Percentiles rank a stretch among this genome's conserved stretches.
phyloP scores from a whole-genome alignment of 2,888 invertebrate genomes.

The Scelioninae gen. 1 region DNA sequence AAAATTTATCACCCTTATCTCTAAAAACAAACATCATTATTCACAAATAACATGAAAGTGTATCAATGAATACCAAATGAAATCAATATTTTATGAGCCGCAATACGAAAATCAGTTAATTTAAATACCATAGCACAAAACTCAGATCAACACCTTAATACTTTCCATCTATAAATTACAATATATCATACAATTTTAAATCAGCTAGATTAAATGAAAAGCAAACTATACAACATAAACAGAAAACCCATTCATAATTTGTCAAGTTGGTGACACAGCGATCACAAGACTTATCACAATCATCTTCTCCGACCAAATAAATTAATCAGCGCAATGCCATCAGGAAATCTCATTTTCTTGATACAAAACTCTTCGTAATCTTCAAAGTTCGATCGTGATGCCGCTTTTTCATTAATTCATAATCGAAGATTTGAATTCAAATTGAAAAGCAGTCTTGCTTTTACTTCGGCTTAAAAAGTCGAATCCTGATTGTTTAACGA shows the following conservation, averaged over 20 bases:
- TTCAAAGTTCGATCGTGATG: no score
- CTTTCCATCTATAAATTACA: slow-evolving; percentile 19
- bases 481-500: slow-evolving; percentile 45
- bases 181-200: slow-evolving; percentile 9
- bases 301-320: slow-evolving; percentile 5
- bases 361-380: not conserved
- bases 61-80: not conserved
- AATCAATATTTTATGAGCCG: not conserved
- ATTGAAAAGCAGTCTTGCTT: slow-evolving; percentile 6
- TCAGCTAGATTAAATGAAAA: not conserved
- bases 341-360: slow-evolving; percentile 23
- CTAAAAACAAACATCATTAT: not conserved
- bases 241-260: slow-evolving; percentile 13
- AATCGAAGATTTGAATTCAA: slow-evolving; percentile 15
- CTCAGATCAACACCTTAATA: slow-evolving; percentile 19
- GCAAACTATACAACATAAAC: slow-evolving; percentile 4
- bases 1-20: not conserved
- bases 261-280: slow-evolving; percentile 15
- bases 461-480: slow-evolving; percentile 9
- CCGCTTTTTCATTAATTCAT: slow-evolving; percentile 20
- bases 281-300: slow-evolving; percentile 12
- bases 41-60: not conserved
- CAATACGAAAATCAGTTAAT: not conserved
- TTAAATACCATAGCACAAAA: not conserved
- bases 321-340: slow-evolving; percentile 19